Percentiles rank a stretch among this genome's conserved stretches.
phyloP scores from a whole-genome alignment of 2,113 vertebrate species.

The Gadus chalcogrammus region DNA sequence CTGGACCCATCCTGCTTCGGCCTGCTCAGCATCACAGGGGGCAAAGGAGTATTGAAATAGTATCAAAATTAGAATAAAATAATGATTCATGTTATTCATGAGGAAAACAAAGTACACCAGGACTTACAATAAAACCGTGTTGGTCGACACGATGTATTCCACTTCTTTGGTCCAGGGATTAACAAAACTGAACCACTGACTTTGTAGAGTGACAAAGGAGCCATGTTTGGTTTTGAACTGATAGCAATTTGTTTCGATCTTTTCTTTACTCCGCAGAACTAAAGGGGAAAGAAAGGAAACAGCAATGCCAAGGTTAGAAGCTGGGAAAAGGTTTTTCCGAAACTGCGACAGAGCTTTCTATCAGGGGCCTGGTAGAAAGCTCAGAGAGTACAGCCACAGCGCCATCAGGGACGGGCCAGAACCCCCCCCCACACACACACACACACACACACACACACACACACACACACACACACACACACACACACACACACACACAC shows the following conservation, averaged over 20 bases:
- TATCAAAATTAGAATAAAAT: no score
- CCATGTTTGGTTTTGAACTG: conserved; percentile 89
- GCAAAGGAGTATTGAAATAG: neutral
- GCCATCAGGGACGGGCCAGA: neutral
- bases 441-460: no score
- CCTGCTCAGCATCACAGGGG: conserved; percentile 23
- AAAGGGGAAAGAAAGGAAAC: conserved; percentile 35
- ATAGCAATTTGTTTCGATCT: conserved; percentile 86
- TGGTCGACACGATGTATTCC: conserved; percentile 90
- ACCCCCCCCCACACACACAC: no score
- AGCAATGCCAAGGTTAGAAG: no score
- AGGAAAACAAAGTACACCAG: neutral
- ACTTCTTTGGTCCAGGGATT: conserved; percentile 95
- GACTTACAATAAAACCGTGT: conserved; percentile 89
- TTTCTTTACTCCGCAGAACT: conserved; percentile 89
- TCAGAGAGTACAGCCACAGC: no score
- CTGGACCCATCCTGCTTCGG: conserved; percentile 58
- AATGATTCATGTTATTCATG: no score
- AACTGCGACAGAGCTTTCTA: neutral
- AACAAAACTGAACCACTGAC: conserved; percentile 93
- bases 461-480: neutral
- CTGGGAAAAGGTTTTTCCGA: neutral
- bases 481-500: no score
- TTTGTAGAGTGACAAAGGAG: conserved; percentile 84
- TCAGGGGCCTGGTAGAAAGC: no score